These are phyloP conservation scores for Rhagoletis pomonella DNA, from an alignment of 1,140 invertebrate genomes.

Conservation along the genomic window DNA sequence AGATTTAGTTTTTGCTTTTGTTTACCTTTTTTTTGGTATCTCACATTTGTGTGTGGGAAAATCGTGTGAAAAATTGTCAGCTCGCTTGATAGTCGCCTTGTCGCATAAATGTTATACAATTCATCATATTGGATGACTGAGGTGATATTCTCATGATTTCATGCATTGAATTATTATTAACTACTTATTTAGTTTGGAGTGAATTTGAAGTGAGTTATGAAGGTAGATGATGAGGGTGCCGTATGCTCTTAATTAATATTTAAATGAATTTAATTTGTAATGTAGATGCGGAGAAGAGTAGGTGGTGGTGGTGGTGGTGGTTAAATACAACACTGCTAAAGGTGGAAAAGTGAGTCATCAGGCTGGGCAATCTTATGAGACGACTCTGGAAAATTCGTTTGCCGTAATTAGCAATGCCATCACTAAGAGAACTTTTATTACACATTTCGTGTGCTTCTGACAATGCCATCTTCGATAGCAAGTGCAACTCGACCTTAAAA, in stretches of 20 bases:
- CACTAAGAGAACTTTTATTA: no score
- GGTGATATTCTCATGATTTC: conserved; percentile 8
- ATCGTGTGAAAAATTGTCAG: conserved; percentile 21
- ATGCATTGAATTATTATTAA: neutral
- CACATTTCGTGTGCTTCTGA: no score
- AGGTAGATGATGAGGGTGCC: neutral
- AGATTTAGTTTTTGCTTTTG: no score
- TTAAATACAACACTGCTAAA: neutral
- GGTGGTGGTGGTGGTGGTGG: neutral
- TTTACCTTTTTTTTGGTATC: no score
- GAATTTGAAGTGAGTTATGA: neutral
- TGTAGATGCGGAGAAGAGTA: neutral
- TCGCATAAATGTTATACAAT: neutral
- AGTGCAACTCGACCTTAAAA: no score
- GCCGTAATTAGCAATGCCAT: no score
- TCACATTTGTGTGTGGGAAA: neutral
- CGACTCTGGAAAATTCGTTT: no score
- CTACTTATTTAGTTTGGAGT: neutral
- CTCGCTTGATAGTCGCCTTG: neutral
- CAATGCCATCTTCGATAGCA: no score
- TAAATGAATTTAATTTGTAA: neutral
- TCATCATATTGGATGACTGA: neutral
- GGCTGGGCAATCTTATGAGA: no score
- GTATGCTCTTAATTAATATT: neutral
- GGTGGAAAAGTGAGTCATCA: neutral